phyloP scores from a whole-genome alignment of 2,888 invertebrate species.

The Nephrotoma flavescens region DNA sequence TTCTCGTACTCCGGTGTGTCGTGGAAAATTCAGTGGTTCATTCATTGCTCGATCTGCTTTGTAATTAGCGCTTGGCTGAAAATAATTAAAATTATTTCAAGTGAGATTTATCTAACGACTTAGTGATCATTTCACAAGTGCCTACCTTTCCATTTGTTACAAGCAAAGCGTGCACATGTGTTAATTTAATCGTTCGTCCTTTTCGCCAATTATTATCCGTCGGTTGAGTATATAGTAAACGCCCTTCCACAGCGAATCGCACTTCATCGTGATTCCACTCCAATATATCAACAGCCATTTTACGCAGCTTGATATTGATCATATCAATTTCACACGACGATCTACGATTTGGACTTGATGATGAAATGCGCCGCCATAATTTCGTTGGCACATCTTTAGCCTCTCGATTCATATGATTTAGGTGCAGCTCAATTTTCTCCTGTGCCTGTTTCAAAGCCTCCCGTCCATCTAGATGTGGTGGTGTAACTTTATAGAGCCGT shows the following conservation, averaged over 20 bases:
- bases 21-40: slow-evolving; percentile 50
- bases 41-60: slow-evolving; percentile 46
- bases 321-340: slow-evolving; percentile 74
- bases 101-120: background rate
- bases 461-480: slow-evolving; percentile 65
- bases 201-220: slow-evolving; percentile 85
- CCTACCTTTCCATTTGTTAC: slow-evolving; percentile 81
- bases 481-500: slow-evolving; percentile 80
- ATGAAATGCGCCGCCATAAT: slow-evolving; percentile 77
- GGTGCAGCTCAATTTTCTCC: slow-evolving; percentile 80
- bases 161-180: slow-evolving; percentile 76
- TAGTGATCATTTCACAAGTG: background rate
- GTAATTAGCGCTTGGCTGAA: slow-evolving; percentile 55
- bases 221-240: slow-evolving; percentile 73
- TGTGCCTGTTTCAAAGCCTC: slow-evolving; percentile 77
- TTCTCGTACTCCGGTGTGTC: slow-evolving; percentile 64
- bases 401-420: slow-evolving; percentile 88
- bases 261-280: slow-evolving; percentile 93
- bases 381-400: slow-evolving; percentile 84
- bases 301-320: slow-evolving; percentile 76
- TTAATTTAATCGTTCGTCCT: slow-evolving; percentile 76
- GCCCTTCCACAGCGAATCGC: slow-evolving; percentile 80
- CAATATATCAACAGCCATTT: slow-evolving; percentile 84
- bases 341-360: slow-evolving; percentile 48
- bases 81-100: slow-evolving; percentile 12